Evolutionary conservation across 92 coral and sea anemone genomes (phyloP), one percentile per base, ranked within the genome.

Genomic region (Anthopleura xanthogrammica): DNA sequence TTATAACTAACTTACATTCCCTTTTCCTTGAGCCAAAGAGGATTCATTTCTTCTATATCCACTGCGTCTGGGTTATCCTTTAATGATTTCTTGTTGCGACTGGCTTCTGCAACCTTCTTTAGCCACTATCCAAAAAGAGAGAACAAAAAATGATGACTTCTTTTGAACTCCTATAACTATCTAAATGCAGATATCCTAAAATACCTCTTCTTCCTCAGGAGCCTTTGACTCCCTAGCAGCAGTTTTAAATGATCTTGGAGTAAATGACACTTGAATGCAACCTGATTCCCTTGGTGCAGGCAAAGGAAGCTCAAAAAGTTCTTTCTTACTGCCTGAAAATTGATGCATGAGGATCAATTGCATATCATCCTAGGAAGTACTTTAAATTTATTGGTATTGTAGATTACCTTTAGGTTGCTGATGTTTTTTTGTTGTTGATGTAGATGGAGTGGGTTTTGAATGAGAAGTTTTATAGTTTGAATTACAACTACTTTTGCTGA

Each of bases 151-250:
- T 54, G 13, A 5, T 12, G 3, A 2, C 16, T 54, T 54, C 7
- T 50, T 16, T 41, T 36, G 12, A 29, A 77, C 24, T 76, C 79
- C 20, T 41, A 77, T n/a, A 10, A 52, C 7, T 5, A 46, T 22
- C 40, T 52, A 52, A 62, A 8, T 23, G 6, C n/a, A 62, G 29
- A 5, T 0, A 60, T 5, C 29, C 20, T 68, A 8, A 29, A 68
- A 68, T 80, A 94, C 99, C 98, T 96, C 98, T 81, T 96, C 95
- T 60, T 96, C 99, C 64, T 96, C 99, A 43, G 99, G 96, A 6
- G 97, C 98, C 84, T 96, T 96, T 7, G 99, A 96, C 77, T 96
- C 99, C 52, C 99, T 91, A 4, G 99, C 96, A 17, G 99, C 98
- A 56, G 99, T 96, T 64, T 87, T 94, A 84, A 96, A 96, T 41